Conservation (phyloP, 2,113 vertebrate species). For the Poeciliopsis turrubarensis region DNA sequence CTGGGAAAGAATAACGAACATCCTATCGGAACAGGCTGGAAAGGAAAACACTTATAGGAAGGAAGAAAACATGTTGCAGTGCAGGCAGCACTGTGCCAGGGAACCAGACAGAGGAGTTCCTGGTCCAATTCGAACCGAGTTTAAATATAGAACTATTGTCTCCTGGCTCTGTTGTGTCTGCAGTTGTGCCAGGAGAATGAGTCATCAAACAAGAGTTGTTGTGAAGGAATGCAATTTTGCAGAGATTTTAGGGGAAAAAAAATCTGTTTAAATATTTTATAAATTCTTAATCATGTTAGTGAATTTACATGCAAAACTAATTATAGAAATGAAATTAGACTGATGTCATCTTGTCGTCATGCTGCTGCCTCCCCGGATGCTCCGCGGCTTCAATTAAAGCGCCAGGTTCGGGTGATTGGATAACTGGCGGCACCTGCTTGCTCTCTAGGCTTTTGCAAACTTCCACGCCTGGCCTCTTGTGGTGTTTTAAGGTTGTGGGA, state of each 20-base stretch:
- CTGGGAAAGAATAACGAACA: not conserved
- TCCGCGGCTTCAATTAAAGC: not conserved
- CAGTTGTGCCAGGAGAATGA: not conserved
- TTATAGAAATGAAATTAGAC: not conserved
- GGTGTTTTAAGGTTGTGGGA: constrained; percentile 5
- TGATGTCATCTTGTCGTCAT: not conserved
- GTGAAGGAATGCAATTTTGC: not conserved
- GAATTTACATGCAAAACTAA: not conserved
- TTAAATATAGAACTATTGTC: constrained; percentile 42
- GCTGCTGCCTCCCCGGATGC: not conserved
- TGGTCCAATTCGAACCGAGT: not conserved
- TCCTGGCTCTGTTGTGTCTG: not conserved
- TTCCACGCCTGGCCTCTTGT: not conserved
- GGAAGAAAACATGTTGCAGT: constrained; percentile 5
- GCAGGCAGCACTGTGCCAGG: not conserved
- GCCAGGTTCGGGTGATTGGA: constrained; percentile 26
- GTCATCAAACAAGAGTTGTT: not conserved
- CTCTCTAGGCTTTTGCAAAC: not conserved
- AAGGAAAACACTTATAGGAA: not conserved
- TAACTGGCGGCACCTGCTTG: constrained; percentile 60
- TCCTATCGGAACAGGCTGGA: not conserved
- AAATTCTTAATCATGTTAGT: not conserved
- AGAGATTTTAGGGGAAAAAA: not conserved
- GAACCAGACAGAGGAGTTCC: constrained; percentile 44
- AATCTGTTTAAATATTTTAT: not conserved